Evolutionary conservation across 2,888 invertebrate species (phyloP), one percentile per base, ranked within the genome.

Genomic region (Tetanocera ferruginea): DNA sequence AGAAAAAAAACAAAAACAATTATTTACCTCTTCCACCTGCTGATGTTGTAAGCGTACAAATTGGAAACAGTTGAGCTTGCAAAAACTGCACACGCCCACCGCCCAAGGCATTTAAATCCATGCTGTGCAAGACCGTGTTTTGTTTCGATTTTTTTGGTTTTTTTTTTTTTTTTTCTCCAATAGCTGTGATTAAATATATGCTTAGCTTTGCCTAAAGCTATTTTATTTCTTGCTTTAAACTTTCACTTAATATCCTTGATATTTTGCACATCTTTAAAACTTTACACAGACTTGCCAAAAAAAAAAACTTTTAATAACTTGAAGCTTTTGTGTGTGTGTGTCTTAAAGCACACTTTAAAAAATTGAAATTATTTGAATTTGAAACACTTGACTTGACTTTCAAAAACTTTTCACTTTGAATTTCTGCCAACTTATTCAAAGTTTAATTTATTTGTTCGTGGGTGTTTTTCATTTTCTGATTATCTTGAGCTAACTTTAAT

Each of bases 11-110:
- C 19, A 55, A 19, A n/a, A 14, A 3, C 28, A 14, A 8, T 60
- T 43, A 62, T 80, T 85, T 86, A 87, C 87, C 88, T 86, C 84
- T 85, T 80, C 82, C 83, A 49, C 82, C 82, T 73, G 81, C 69
- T 67, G 80, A 19, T 17, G 83, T 80, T 62, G 89, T 87, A 71
- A 90, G 80, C 28, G 89, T 87, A 80, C 88, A 90, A 57, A 88
- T 85, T 60, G 90, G 90, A 86, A 90, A 90, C 69, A 90, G 82
- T 79, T 90, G 90, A 69, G 90, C 88, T 83, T 90, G 90, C 66
- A 90, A 77, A 82, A 85, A 86, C 81, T 90, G 89, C 73, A 90
- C 90, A 71, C 89, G 87, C 76, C 89, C 89, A 67, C 84, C 81
- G 17, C 82, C 82, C 9, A 84, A 80, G 51, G 82, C 81, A 51